A percentile compares a stretch with the other conserved stretches of the same genome.
These are phyloP conservation scores for Drosophila siamana DNA, from an alignment of 2,888 invertebrate species.

Conservation along the genomic window DNA sequence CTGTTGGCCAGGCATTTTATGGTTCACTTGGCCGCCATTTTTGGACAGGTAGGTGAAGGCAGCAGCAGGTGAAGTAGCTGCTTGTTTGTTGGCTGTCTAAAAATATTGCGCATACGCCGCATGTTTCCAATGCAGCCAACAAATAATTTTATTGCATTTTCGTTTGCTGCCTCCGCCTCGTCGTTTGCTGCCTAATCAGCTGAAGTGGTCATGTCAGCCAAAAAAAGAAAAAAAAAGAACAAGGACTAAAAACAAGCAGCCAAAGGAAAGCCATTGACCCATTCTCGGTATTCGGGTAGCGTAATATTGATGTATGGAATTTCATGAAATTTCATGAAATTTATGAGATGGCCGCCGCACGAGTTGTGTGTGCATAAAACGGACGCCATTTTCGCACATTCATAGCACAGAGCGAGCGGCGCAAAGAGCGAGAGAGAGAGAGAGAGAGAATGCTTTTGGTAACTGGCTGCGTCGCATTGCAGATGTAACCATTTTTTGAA, in stretches of 20 bases:
- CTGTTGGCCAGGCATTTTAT: constrained; percentile 34
- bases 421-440: neutral
- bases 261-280: constrained; percentile 15
- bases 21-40: constrained; percentile 35
- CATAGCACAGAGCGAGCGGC: constrained; percentile 16
- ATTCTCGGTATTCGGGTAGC: constrained; percentile 26
- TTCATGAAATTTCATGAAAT: constrained; percentile 69
- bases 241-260: too few species aligned
- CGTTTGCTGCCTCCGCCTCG: neutral
- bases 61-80: constrained; percentile 11
- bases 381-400: constrained; percentile 60
- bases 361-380: constrained; percentile 58
- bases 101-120: constrained; percentile 51
- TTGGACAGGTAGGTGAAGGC: constrained; percentile 20
- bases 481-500: constrained; percentile 72
- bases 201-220: constrained; percentile 28
- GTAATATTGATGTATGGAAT: constrained; percentile 72
- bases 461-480: constrained; percentile 73
- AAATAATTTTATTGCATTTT: constrained; percentile 48
- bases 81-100: constrained; percentile 14
- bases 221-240: neutral
- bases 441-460: constrained; percentile 20
- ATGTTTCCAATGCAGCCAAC: constrained; percentile 43
- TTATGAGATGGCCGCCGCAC: constrained; percentile 63
- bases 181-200: constrained; percentile 40